Evolutionary conservation across 2,113 vertebrate genomes (phyloP), one percentile per base, ranked within the genome.

Genomic region (Myxocyprinus asiaticus): DNA sequence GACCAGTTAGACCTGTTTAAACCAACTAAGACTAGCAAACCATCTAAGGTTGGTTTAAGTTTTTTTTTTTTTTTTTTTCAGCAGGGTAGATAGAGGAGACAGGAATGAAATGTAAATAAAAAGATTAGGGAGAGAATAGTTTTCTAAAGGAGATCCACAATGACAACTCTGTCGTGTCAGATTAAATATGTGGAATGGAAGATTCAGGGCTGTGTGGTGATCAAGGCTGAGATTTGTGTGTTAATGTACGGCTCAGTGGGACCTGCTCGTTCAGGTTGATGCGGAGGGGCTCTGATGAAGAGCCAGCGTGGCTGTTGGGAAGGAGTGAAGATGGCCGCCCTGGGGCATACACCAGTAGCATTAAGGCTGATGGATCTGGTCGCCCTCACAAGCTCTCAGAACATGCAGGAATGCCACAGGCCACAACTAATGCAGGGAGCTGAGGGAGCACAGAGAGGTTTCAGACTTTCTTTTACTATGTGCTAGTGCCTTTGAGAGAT

Each of bases 381-480:
- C 93, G 88, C 90, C 86, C 89, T 92, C 86, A 85, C 89, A 92
- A 88, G 92, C 88, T 94, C 92, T 91, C 85, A 87, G 88, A 88
- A 88, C 87, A 91, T 88, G 76, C 85, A 88, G 87, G 89, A 88
- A 56, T 83, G 86, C 88, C 91, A 85, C 84, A 88, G 91, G 77
- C 81, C 85, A 88, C 93, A 90, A 94, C 94, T 94, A 95, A 95
- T 93, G 88, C 84, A 94, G 92, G 89, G 89, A 84, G 63, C 77
- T 12, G 11, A 69, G 79, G 63, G 65, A 76, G 33, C 5, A 2
- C 2, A 12, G 62, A 65, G 14, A 76, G 33, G 48, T 76, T 76
- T 76, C 61, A 42, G 22, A 33, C 22, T 10, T 48, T 63, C 47
- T 44, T 65, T 22, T 65, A 53, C 12, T 15, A 4, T 15, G 22